These are phyloP conservation scores for Troides oblongomaculatus DNA, from an alignment of 2,888 invertebrate genomes.

Conservation along the genomic window DNA sequence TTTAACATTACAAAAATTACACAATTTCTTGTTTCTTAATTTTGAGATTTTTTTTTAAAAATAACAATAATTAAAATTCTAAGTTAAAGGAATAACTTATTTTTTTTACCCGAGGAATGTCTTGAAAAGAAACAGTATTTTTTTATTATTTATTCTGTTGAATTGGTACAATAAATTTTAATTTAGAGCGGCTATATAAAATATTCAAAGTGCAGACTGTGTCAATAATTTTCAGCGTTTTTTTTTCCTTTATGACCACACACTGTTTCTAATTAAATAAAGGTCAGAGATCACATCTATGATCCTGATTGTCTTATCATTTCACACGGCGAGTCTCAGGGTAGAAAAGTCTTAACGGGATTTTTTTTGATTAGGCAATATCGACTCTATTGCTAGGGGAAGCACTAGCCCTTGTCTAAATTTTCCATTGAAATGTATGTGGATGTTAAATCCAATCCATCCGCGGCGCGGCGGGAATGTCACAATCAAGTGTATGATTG, in stretches of 20 bases:
- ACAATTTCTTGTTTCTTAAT: no score
- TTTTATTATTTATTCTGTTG: conserved; percentile 23
- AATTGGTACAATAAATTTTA: conserved; percentile 12
- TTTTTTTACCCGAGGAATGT: no score
- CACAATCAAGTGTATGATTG: conserved; percentile 41
- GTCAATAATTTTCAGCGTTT: conserved; percentile 4
- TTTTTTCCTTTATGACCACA: conserved; percentile 21
- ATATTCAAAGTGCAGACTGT: conserved; percentile 7
- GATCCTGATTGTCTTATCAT: conserved; percentile 27
- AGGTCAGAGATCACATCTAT: conserved; percentile 27
- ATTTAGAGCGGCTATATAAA: conserved; percentile 12
- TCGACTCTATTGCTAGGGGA: conserved; percentile 8
- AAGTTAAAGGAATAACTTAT: no score
- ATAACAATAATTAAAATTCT: no score
- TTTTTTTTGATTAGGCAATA: conserved; percentile 4
- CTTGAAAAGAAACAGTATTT: conserved; percentile 14
- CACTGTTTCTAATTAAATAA: conserved; percentile 12
- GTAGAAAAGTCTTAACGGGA: background rate
- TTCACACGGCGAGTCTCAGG: conserved; percentile 11
- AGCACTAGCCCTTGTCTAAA: background rate
- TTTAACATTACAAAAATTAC: no score
- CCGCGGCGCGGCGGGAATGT: conserved; percentile 38
- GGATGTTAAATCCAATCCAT: conserved; percentile 31
- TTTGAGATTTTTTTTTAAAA: no score
- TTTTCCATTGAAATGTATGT: conserved; percentile 11